phyloP scores from a whole-genome alignment of 2,113 vertebrate species.

The Colistium nudipinnis region DNA sequence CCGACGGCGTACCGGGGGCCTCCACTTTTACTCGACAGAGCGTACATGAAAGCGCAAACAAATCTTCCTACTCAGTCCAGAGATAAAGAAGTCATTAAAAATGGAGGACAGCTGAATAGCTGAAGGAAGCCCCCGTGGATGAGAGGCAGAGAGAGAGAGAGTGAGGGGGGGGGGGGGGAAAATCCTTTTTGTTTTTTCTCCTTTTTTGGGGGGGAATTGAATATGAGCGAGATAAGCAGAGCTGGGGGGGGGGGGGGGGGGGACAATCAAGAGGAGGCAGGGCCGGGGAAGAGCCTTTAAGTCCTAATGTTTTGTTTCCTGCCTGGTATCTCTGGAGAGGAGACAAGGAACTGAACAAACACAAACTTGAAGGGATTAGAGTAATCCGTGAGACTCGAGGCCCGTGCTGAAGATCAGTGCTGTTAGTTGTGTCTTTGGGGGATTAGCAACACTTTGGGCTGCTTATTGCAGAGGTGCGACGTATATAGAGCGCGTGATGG shows the following conservation, averaged over 20 bases:
- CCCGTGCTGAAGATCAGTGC: conserved; percentile 72
- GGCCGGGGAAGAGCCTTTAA: conserved; percentile 72
- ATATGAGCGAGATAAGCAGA: conserved; percentile 79
- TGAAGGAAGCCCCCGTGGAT: conserved; percentile 66
- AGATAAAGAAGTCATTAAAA: conserved; percentile 84
- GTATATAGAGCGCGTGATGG: conserved; percentile 37
- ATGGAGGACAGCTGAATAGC: conserved; percentile 74
- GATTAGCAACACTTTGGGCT: conserved; percentile 75
- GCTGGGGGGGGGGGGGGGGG: not conserved
- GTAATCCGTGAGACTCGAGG: conserved; percentile 75
- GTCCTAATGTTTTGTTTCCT: conserved; percentile 78
- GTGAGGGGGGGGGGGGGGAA: conserved; percentile 45
- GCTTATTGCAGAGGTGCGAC: conserved; percentile 67
- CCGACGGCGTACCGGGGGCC: conserved; percentile 52
- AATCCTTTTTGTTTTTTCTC: conserved; percentile 72
- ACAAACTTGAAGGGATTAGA: conserved; percentile 79
- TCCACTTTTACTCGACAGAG: conserved; percentile 69
- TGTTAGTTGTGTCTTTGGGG: conserved; percentile 72
- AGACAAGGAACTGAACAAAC: conserved; percentile 79
- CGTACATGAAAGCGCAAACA: conserved; percentile 80
- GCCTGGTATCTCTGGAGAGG: conserved; percentile 69
- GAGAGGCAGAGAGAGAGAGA: conserved; percentile 23
- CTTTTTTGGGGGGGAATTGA: conserved; percentile 77
- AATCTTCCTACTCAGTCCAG: conserved; percentile 72
- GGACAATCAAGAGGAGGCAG: conserved; percentile 60